Percentiles rank a stretch among this genome's conserved stretches.
These are phyloP conservation scores for Ciona savignyi DNA, from an alignment of 23 tunicate genomes.

Conservation along the genomic window DNA sequence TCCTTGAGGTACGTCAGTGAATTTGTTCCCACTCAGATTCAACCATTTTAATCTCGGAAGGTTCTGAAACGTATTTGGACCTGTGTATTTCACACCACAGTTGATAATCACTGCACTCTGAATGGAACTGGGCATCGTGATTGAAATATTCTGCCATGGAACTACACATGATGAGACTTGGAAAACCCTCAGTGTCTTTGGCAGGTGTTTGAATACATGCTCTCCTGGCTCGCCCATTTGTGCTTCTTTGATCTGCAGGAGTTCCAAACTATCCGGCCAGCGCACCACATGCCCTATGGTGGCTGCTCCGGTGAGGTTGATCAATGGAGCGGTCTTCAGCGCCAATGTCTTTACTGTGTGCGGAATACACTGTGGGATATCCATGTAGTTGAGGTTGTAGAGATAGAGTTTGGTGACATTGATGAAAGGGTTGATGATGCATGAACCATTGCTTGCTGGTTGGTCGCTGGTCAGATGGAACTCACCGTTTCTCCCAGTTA, in stretches of 20 bases:
- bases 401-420: no score
- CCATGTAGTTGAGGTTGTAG: neutral
- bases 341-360: neutral
- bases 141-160: neutral
- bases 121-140: constrained; percentile 5
- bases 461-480: no score
- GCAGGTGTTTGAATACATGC: constrained; percentile 10
- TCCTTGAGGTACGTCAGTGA: constrained; percentile 7
- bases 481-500: no score
- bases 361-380: neutral
- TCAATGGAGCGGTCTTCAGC: neutral
- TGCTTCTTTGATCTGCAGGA: constrained; percentile 7
- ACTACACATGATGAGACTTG: neutral
- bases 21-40: constrained; percentile 11
- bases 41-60: constrained; percentile 2
- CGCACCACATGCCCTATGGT: constrained; percentile 5
- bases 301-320: neutral
- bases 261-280: neutral
- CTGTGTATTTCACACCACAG: constrained; percentile 5
- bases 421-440: neutral
- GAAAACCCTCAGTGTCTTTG: neutral
- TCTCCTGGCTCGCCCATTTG: neutral
- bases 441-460: neutral
- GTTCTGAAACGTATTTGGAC: constrained; percentile 4
- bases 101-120: neutral